Conservation (phyloP, 2,797 vertebrate species). For the Prionace glauca region DNA sequence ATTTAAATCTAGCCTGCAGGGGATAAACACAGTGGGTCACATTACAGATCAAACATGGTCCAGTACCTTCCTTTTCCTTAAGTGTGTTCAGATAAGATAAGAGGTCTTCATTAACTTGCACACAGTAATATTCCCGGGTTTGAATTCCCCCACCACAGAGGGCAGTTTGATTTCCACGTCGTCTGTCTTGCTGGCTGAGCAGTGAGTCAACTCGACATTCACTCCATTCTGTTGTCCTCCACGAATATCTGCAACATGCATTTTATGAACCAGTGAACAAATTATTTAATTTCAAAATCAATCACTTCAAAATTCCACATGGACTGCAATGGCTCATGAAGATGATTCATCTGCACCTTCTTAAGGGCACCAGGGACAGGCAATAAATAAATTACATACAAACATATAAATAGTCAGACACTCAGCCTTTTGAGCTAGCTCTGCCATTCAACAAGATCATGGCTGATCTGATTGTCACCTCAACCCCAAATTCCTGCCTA, state of each 20-base stretch:
- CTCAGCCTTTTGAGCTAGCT: no score
- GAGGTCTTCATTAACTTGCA: slow-evolving; percentile 75
- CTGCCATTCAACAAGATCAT: no score
- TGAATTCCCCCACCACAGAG: slow-evolving; percentile 87
- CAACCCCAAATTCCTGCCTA: no score
- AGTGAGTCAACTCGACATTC: slow-evolving; percentile 82
- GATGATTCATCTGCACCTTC: not conserved
- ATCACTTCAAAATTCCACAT: not conserved
- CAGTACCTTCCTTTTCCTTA: slow-evolving; percentile 76
- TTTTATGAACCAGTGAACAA: not conserved
- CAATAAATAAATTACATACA: not conserved
- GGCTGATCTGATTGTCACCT: no score
- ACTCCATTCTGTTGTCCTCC: slow-evolving; percentile 85
- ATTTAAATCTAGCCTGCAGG: not conserved
- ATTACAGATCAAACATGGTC: not conserved
- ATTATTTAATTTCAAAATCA: not conserved
- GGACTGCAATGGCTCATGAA: not conserved
- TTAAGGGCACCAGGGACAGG: not conserved
- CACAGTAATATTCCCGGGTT: slow-evolving; percentile 78
- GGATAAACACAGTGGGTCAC: not conserved
- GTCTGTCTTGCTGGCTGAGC: slow-evolving; percentile 86
- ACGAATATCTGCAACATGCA: slow-evolving; percentile 65
- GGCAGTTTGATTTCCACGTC: slow-evolving; percentile 79
- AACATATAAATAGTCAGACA: no score
- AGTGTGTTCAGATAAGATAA: slow-evolving; percentile 67